phyloP scores from a whole-genome alignment of 2,888 invertebrate genomes.

The Bimastos eiseni region DNA sequence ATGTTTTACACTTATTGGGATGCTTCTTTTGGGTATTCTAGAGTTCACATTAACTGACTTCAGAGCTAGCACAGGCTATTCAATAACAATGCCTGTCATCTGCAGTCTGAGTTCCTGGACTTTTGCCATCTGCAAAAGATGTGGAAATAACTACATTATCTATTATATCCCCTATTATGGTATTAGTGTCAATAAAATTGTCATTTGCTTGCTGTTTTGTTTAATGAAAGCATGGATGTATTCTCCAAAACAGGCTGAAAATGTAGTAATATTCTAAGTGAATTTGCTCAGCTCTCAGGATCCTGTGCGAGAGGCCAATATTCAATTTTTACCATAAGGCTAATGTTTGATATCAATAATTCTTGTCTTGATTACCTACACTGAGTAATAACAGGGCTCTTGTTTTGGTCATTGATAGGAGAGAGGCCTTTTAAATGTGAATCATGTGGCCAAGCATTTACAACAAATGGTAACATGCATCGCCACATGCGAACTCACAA shows the following conservation, averaged over 20 bases:
- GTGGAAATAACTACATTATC: neutral
- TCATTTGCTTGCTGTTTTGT: neutral
- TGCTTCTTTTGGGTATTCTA: neutral
- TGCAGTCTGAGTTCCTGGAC: neutral
- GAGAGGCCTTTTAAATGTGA: slow-evolving; percentile 80
- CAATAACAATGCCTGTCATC: neutral
- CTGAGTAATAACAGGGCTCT: neutral
- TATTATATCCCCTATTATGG: neutral
- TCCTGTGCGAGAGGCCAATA: no score
- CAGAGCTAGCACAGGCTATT: neutral
- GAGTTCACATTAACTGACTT: neutral
- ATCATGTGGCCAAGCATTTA: slow-evolving; percentile 78
- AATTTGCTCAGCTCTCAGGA: neutral
- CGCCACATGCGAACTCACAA: slow-evolving; percentile 76
- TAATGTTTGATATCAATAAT: neutral
- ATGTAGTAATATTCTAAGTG: neutral
- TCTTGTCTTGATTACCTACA: no score
- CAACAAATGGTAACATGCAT: slow-evolving; percentile 84
- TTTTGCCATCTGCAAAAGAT: neutral
- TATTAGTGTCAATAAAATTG: neutral
- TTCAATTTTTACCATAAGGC: neutral
- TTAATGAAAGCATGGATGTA: neutral
- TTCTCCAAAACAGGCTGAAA: neutral
- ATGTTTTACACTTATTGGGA: neutral
- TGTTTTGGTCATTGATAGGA: slow-evolving; percentile 61